Percentiles rank a stretch among this genome's conserved stretches.
These are phyloP conservation scores for Acanthopagrus latus DNA, from an alignment of 2,797 vertebrate species.

Conservation along the genomic window DNA sequence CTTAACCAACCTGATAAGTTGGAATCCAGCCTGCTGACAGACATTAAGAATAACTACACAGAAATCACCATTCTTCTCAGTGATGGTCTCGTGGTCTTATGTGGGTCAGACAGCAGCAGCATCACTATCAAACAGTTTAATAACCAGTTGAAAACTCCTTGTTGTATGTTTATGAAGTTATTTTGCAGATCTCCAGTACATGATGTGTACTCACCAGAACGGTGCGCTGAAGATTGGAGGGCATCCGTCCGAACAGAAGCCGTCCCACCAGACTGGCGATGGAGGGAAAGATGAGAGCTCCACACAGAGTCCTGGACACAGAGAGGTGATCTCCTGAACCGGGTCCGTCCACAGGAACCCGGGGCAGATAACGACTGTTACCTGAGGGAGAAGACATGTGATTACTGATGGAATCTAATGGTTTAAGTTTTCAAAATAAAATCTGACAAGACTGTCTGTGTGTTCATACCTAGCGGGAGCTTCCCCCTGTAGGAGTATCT, in stretches of 20 bases:
- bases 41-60: no score
- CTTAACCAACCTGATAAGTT: no score
- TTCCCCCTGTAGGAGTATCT: slow-evolving; percentile 75
- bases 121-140: no score
- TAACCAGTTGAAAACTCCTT: no score
- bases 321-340: slow-evolving; percentile 81
- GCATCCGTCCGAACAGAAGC: slow-evolving; percentile 79
- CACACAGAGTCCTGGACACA: slow-evolving; percentile 86
- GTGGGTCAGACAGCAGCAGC: no score
- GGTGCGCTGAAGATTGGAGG: slow-evolving; percentile 85
- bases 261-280: slow-evolving; percentile 84
- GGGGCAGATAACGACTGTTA: slow-evolving; percentile 62
- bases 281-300: slow-evolving; percentile 86
- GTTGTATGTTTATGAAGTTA: no score
- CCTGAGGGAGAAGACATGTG: slow-evolving; percentile 53
- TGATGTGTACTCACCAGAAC: slow-evolving; percentile 78
- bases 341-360: slow-evolving; percentile 65
- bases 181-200: no score
- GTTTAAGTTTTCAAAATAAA: no score
- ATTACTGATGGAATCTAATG: neutral
- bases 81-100: no score
- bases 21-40: no score
- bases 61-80: no score
- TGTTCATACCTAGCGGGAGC: slow-evolving; percentile 62
- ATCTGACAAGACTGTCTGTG: neutral